Percentiles rank a stretch among this genome's conserved stretches.
Conservation (phyloP, 92 coral and sea anemone genomes). For the Actinernus sp. region DNA sequence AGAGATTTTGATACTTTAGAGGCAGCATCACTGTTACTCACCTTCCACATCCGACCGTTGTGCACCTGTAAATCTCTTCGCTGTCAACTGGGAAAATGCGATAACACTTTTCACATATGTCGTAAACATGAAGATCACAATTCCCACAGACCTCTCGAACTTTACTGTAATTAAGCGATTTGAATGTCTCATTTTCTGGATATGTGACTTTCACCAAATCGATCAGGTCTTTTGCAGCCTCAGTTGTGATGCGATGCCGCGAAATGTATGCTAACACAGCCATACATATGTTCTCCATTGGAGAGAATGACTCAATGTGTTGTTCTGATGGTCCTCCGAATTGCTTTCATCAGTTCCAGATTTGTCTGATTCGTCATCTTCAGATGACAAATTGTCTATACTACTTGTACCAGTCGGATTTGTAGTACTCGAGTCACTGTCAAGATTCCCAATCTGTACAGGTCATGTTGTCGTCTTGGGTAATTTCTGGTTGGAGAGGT, state of each 20-base stretch:
- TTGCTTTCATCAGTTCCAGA: no score
- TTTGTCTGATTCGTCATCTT: no score
- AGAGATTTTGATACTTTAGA: no score
- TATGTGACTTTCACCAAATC: conserved; percentile 39
- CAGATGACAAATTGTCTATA: no score
- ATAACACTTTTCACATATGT: conserved; percentile 42
- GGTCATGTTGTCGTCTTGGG: no score
- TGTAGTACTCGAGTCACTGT: no score
- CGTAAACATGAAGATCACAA: conserved; percentile 32
- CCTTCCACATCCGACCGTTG: conserved; percentile 25
- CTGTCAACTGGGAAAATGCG: conserved; percentile 32
- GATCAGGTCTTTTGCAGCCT: conserved; percentile 49
- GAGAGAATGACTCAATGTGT: no score
- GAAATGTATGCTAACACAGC: conserved; percentile 19
- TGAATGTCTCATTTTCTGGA: conserved; percentile 37
- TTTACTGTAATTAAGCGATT: conserved; percentile 24
- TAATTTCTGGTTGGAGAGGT: no score
- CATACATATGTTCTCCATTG: conserved; percentile 16
- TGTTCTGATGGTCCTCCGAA: no score
- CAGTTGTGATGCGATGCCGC: conserved; percentile 21
- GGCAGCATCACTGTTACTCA: no score
- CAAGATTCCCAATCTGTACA: no score
- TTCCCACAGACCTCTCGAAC: conserved; percentile 64
- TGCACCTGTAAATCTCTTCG: conserved; percentile 11
- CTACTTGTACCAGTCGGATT: no score